Evolutionary conservation across 1,140 invertebrate genomes (phyloP), one percentile per base, ranked within the genome.

Genomic region (Drosophila jambulina): DNA sequence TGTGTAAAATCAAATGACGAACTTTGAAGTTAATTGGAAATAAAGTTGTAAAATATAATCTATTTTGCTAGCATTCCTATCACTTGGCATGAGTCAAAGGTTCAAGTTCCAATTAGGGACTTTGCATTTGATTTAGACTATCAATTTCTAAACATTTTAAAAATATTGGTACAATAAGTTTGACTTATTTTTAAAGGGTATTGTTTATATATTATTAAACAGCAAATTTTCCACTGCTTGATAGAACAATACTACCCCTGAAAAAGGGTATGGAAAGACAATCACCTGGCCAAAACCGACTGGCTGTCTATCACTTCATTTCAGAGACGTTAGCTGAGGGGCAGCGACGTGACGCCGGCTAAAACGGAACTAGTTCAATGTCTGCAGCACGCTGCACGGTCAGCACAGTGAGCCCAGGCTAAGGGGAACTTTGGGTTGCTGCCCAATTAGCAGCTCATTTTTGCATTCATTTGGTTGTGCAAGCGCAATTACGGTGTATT

Each of bases 301-400:
- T 34, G 69, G 46, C 40, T 46, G 71, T 74, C 71, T 75, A 51
- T 51, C 67, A 72, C 12, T 60, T 21, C 15, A 38, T 42, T 48
- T 15, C 27, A 32, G 12, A 60, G 49, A 58, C 56, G 46, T 32
- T 7, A 4, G 45, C 23, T n/a, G 45, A 17, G 45, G 23, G 23
- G 46, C 69, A 75, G 61, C n/a, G 49, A 29, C 61, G 56, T 38
- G 19, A 38, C n/a, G 45, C 13, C 40, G 23, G 25, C 71, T 23
- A 42, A 65, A 84, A 67, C 77, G 64, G 82, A 86, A 85, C 82
- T 86, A 81, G 82, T 85, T 85, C 82, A 85, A 86, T 85, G 78
- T 56, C 70, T 64, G 53, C 53, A n/a, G 45, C 23, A 36, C 38
- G 61, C 70, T 60, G 70, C 67, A 72, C 67, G 68, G 68, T 61